These are phyloP conservation scores for Sympetrum striolatum DNA, from an alignment of 2,888 invertebrate species.

Conservation along the genomic window DNA sequence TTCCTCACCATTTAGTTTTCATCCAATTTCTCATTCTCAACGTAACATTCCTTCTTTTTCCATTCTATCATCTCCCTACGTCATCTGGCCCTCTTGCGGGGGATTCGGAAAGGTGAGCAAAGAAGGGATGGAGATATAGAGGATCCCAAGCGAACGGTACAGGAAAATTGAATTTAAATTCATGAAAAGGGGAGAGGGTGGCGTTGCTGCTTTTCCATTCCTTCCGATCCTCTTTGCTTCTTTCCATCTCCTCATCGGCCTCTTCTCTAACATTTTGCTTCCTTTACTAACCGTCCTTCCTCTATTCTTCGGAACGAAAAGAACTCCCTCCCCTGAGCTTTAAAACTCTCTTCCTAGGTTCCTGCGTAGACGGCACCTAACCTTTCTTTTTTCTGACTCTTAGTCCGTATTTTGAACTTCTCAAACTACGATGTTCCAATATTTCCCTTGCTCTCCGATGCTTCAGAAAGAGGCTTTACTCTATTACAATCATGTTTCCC, in stretches of 20 bases:
- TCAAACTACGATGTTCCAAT: background rate
- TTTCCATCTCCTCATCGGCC: background rate
- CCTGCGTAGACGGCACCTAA: background rate
- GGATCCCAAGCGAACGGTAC: conserved; percentile 1
- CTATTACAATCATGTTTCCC: background rate
- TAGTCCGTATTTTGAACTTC: background rate
- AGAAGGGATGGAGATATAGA: background rate
- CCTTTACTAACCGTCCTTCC: background rate
- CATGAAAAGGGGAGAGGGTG: conserved; percentile 6
- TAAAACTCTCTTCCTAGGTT: background rate
- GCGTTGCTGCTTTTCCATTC: background rate
- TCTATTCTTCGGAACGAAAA: background rate
- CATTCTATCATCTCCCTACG: too few relatives aligned
- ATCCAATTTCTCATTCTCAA: too few relatives aligned
- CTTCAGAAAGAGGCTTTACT: background rate
- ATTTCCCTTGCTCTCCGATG: background rate
- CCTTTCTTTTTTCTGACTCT: background rate
- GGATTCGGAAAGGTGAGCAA: background rate
- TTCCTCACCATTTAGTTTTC: too few relatives aligned
- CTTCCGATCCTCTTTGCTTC: background rate
- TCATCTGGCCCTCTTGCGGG: background rate
- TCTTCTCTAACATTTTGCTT: background rate
- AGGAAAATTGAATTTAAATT: conserved; percentile 37
- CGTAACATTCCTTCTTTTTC: too few relatives aligned
- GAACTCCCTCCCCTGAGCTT: background rate